Conservation (phyloP, 2,797 vertebrate genomes). For the Acanthopagrus latus region DNA sequence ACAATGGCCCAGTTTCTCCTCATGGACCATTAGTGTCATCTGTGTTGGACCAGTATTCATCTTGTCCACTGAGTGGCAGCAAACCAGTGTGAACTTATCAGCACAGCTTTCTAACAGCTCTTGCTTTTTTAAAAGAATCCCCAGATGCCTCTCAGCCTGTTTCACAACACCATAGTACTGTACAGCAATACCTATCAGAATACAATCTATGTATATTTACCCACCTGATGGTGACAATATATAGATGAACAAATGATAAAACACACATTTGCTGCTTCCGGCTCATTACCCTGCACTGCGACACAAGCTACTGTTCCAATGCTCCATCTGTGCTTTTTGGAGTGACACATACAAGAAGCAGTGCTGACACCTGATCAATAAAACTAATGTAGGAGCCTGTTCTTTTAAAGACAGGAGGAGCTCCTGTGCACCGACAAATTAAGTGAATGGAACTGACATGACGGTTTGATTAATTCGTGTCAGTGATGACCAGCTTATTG, state of each 20-base stretch:
- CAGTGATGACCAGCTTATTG: neutral
- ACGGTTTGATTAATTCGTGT: constrained; percentile 29
- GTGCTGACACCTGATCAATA: constrained; percentile 52
- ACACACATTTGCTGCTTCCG: neutral
- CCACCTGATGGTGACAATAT: neutral
- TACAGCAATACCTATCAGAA: neutral
- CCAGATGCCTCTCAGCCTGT: neutral
- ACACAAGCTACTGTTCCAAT: neutral
- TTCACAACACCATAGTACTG: neutral
- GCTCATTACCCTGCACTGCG: neutral
- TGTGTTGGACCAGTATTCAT: constrained; percentile 1
- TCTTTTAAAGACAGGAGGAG: constrained; percentile 23
- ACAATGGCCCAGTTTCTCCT: constrained; percentile 10
- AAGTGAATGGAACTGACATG: constrained; percentile 21
- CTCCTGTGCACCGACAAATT: constrained; percentile 27
- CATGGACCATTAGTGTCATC: neutral
- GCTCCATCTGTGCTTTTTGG: neutral
- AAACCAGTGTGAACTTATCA: constrained; percentile 28
- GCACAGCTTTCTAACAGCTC: neutral
- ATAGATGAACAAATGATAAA: neutral
- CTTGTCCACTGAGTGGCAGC: constrained; percentile 67
- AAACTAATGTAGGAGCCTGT: constrained; percentile 33
- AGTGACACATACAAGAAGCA: constrained; percentile 28
- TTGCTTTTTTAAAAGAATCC: neutral
- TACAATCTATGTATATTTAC: neutral